These are phyloP conservation scores for Noctua pronuba DNA, from an alignment of 2,888 invertebrate species.

Conservation along the genomic window DNA sequence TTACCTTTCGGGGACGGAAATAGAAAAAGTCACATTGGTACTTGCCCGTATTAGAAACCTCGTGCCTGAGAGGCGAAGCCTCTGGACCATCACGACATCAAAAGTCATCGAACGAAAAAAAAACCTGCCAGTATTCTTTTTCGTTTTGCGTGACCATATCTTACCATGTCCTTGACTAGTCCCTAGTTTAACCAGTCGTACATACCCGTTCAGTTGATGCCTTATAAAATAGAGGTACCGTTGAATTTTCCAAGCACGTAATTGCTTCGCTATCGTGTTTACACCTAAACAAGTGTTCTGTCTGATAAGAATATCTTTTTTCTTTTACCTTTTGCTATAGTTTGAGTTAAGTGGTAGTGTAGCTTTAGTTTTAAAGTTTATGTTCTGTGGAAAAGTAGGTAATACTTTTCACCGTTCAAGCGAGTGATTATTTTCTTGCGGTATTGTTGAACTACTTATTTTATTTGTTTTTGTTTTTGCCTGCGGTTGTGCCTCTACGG, in stretches of 20 bases:
- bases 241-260: conserved; percentile 61
- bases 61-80: too few species aligned
- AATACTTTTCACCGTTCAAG: conserved; percentile 41
- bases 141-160: too few species aligned
- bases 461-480: conserved; percentile 34
- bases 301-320: conserved; percentile 46
- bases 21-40: too few species aligned
- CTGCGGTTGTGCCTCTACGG: conserved; percentile 24
- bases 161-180: neutral
- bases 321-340: conserved; percentile 18
- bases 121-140: neutral
- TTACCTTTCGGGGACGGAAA: too few species aligned
- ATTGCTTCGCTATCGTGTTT: conserved; percentile 63
- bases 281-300: conserved; percentile 62
- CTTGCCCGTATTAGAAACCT: too few species aligned
- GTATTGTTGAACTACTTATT: conserved; percentile 40
- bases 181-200: conserved; percentile 9
- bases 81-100: too few species aligned
- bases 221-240: conserved; percentile 58
- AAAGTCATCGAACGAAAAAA: neutral
- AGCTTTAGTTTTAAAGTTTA: conserved; percentile 23
- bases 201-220: conserved; percentile 49
- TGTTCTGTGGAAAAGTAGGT: conserved; percentile 6
- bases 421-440: conserved; percentile 45
- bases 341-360: conserved; percentile 12